Evolutionary conservation across 2,113 vertebrate genomes (phyloP).

Genomic region (Cephalopterus ornatus): DNA sequence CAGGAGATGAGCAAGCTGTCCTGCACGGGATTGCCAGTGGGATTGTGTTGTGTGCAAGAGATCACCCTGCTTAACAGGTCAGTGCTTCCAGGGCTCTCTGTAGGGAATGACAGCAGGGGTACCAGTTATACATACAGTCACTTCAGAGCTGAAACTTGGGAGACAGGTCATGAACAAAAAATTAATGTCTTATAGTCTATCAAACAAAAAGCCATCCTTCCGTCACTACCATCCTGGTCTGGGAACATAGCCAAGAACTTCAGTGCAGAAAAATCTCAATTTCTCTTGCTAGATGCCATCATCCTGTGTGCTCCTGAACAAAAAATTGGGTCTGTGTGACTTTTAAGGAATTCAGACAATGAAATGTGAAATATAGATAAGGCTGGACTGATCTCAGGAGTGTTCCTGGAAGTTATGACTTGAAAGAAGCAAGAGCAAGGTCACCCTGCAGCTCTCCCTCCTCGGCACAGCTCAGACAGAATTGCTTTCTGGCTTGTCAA

Average conservation of each 20-base stretch:
- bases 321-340: neutral
- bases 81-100: neutral
- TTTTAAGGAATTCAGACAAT: neutral
- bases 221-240: neutral
- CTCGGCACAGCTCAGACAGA: neutral
- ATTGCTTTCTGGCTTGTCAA: neutral
- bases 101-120: neutral
- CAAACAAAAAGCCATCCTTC: neutral
- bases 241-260: neutral
- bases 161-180: neutral
- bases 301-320: neutral
- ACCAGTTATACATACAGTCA: neutral
- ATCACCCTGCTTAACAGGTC: neutral
- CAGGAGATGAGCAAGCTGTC: neutral
- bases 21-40: accelerated
- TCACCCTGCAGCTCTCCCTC: neutral
- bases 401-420: neutral
- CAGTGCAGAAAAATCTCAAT: neutral
- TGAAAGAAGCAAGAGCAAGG: slow-evolving; percentile 8
- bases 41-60: neutral
- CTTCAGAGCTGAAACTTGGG: neutral
- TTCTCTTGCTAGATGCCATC: neutral
- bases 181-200: neutral
- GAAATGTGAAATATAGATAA: slow-evolving; percentile 12
- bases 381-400: neutral